Evolutionary conservation across 2,888 invertebrate species (phyloP).

Genomic region (Caenorhabditis angaria): DNA sequence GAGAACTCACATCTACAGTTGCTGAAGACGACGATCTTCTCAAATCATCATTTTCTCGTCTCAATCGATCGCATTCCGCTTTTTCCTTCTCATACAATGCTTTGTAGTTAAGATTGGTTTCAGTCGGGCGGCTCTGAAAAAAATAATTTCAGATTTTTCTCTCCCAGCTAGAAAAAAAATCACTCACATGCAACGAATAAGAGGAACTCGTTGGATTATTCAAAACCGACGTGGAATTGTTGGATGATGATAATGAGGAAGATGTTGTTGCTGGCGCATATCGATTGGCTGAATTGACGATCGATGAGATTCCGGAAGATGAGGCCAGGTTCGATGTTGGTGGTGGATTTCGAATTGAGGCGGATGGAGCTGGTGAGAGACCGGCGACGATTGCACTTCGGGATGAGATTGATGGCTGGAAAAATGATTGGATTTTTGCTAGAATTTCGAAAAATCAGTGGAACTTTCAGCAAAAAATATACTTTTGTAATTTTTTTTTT

Average conservation of each 20-base stretch:
- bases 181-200: conserved; percentile 22
- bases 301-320: background rate
- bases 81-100: conserved; percentile 66
- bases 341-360: conserved; percentile 20
- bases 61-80: conserved; percentile 61
- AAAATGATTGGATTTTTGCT: background rate
- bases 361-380: conserved; percentile 32
- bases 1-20: conserved; percentile 35
- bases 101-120: conserved; percentile 60
- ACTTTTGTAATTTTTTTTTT: background rate
- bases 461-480: background rate
- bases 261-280: no score
- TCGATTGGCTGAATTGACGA: conserved; percentile 8
- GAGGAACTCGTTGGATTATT: conserved; percentile 14
- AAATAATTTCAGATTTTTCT: background rate
- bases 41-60: conserved; percentile 58
- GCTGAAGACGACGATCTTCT: conserved; percentile 25
- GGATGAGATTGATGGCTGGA: conserved; percentile 22
- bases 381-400: conserved; percentile 42
- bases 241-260: conserved; percentile 30
- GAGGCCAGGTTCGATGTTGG: background rate
- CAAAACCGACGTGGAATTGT: conserved; percentile 16
- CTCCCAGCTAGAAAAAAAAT: background rate
- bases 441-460: background rate
- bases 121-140: conserved; percentile 41